Evolutionary conservation across 1,140 invertebrate genomes (phyloP).

Genomic region (Oscheius sp.): DNA sequence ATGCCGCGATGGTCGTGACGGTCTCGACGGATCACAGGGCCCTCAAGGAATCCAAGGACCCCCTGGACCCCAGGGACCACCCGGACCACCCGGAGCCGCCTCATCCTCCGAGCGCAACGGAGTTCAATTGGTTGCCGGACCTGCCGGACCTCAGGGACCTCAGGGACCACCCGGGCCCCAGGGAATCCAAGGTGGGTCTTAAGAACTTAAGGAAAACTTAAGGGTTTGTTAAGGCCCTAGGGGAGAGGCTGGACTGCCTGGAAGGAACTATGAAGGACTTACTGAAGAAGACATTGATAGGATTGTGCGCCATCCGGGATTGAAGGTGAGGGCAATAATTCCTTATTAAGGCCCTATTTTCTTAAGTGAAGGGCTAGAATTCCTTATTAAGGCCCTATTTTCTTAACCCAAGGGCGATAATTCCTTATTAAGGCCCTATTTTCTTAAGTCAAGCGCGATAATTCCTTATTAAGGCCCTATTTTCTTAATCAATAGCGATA

Average conservation of each 20-base stretch:
- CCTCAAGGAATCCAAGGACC: slow-evolving; percentile 27
- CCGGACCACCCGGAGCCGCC: slow-evolving; percentile 27
- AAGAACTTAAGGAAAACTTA: background rate
- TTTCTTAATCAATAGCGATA: too few species aligned
- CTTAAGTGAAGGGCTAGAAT: too few species aligned
- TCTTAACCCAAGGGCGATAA: too few species aligned
- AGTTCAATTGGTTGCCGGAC: slow-evolving; percentile 31
- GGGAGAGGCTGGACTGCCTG: slow-evolving; percentile 42
- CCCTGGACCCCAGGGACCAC: slow-evolving; percentile 18
- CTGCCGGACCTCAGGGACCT: slow-evolving; percentile 29
- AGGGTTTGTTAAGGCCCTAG: slow-evolving; percentile 24
- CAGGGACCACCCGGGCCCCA: slow-evolving; percentile 28
- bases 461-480: too few species aligned
- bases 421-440: too few species aligned
- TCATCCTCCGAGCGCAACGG: background rate
- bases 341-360: too few species aligned
- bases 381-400: too few species aligned
- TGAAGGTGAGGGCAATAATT: background rate
- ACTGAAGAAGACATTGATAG: slow-evolving; percentile 45
- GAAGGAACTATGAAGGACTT: slow-evolving; percentile 42
- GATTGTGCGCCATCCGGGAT: slow-evolving; percentile 34
- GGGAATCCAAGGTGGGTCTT: slow-evolving; percentile 6
- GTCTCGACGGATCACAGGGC: slow-evolving; percentile 25
- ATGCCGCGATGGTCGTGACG: slow-evolving; percentile 35
- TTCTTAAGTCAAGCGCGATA: too few species aligned